Evolutionary conservation across 2,888 invertebrate genomes (phyloP).

Genomic region (Lymantria dispar): DNA sequence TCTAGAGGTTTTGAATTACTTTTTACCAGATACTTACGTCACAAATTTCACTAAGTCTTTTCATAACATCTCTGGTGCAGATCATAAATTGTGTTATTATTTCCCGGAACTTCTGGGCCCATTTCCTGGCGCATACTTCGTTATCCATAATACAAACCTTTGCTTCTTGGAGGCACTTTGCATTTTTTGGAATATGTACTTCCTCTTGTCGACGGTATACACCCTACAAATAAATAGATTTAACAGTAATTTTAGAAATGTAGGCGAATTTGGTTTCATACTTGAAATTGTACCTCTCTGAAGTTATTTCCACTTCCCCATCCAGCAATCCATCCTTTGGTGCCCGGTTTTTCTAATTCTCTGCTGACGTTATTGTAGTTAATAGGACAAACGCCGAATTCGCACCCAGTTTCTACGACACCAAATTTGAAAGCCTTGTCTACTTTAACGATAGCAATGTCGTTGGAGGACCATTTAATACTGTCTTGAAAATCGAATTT

Average conservation of each 20-base stretch:
- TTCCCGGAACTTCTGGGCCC: slow-evolving; percentile 64
- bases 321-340: slow-evolving; percentile 68
- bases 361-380: slow-evolving; percentile 68
- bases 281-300: slow-evolving; percentile 56
- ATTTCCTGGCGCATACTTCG: slow-evolving; percentile 70
- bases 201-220: slow-evolving; percentile 61
- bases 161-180: slow-evolving; percentile 68
- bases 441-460: slow-evolving; percentile 73
- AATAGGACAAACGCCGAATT: slow-evolving; percentile 56
- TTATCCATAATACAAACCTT: slow-evolving; percentile 76
- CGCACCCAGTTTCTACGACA: slow-evolving; percentile 59
- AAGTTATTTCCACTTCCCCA: slow-evolving; percentile 76
- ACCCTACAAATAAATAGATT: slow-evolving; percentile 42
- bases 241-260: neutral
- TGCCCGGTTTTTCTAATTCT: slow-evolving; percentile 68
- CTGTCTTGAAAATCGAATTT: slow-evolving; percentile 78
- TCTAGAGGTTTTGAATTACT: neutral
- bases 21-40: slow-evolving; percentile 47
- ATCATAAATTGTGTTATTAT: slow-evolving; percentile 75
- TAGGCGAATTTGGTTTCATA: neutral
- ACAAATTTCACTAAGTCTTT: slow-evolving; percentile 65
- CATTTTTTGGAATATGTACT: slow-evolving; percentile 54
- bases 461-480: slow-evolving; percentile 75
- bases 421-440: slow-evolving; percentile 69
- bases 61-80: slow-evolving; percentile 74